phyloP scores from a whole-genome alignment of 2,888 invertebrate species.

The Synergus laeviventris region DNA sequence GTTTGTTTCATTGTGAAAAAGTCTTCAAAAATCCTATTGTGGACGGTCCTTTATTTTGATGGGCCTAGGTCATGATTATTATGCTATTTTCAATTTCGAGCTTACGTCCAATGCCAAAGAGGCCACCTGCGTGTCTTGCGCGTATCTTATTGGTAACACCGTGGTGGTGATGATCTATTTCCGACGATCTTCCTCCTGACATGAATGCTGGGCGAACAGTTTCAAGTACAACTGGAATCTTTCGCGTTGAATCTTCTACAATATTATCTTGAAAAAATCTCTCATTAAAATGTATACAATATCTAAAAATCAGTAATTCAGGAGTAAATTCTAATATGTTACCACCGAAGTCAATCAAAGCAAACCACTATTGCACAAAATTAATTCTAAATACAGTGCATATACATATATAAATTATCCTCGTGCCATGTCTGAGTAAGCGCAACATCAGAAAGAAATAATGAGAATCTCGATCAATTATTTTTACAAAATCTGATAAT shows the following conservation, averaged over 20 bases:
- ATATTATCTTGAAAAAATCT: not conserved
- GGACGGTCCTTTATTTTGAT: not conserved
- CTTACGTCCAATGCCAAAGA: slow-evolving; percentile 64
- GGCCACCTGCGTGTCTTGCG: slow-evolving; percentile 61
- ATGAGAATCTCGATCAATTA: not conserved
- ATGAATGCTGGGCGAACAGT: slow-evolving; percentile 48
- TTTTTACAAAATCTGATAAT: not conserved
- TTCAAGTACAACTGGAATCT: not conserved
- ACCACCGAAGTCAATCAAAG: not conserved
- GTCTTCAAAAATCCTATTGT: no score
- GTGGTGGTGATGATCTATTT: slow-evolving; percentile 65
- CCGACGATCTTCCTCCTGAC: slow-evolving; percentile 60
- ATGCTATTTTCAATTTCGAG: slow-evolving; percentile 65
- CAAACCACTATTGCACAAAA: not conserved
- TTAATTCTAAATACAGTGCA: not conserved
- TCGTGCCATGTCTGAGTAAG: not conserved
- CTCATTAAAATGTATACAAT: not conserved
- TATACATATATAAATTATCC: not conserved
- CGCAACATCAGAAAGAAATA: not conserved
- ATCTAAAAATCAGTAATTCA: not conserved
- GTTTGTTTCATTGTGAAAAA: no score
- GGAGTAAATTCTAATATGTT: no score
- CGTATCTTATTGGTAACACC: slow-evolving; percentile 59
- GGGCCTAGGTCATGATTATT: slow-evolving; percentile 67
- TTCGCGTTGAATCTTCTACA: not conserved